Percentiles rank a stretch among this genome's conserved stretches.
Evolutionary conservation across 2,888 invertebrate genomes (phyloP).

Genomic region (Helleia helle): DNA sequence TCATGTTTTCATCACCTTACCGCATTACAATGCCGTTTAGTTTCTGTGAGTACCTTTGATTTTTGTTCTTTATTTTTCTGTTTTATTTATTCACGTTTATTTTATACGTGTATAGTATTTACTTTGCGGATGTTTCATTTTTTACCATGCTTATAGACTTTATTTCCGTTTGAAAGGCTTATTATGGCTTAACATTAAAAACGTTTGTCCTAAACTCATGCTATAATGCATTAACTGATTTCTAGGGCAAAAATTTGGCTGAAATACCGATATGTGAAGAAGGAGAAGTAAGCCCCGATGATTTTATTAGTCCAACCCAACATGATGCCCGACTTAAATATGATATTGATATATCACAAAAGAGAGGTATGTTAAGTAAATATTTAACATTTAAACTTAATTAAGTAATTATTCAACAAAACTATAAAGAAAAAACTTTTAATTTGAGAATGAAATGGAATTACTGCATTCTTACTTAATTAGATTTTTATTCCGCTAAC

Average conservation of each 20-base stretch:
- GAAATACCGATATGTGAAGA: constrained; percentile 79
- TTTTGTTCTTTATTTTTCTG: constrained; percentile 24
- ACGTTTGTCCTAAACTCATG: neutral
- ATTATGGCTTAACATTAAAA: no score
- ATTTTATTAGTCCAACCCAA: constrained; percentile 69
- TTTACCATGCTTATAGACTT: neutral
- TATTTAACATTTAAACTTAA: neutral
- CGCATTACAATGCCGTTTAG: constrained; percentile 52
- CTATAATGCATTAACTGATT: constrained; percentile 16
- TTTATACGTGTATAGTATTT: constrained; percentile 1
- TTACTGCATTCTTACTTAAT: no score
- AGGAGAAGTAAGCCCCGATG: constrained; percentile 75
- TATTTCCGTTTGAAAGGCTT: neutral
- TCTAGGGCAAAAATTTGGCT: constrained; percentile 72
- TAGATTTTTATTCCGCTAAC: no score
- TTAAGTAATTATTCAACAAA: no score
- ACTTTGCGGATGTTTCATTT: constrained; percentile 9
- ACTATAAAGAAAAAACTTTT: no score
- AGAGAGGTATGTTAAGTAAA: constrained; percentile 55
- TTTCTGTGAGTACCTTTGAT: constrained; percentile 65
- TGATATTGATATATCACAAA: constrained; percentile 74
- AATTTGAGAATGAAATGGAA: no score
- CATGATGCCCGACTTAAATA: constrained; percentile 55
- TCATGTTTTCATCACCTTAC: constrained; percentile 31
- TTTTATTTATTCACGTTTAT: constrained; percentile 18